Evolutionary conservation across 2,113 vertebrate species (phyloP).

Genomic region (Dipodomys merriami): DNA sequence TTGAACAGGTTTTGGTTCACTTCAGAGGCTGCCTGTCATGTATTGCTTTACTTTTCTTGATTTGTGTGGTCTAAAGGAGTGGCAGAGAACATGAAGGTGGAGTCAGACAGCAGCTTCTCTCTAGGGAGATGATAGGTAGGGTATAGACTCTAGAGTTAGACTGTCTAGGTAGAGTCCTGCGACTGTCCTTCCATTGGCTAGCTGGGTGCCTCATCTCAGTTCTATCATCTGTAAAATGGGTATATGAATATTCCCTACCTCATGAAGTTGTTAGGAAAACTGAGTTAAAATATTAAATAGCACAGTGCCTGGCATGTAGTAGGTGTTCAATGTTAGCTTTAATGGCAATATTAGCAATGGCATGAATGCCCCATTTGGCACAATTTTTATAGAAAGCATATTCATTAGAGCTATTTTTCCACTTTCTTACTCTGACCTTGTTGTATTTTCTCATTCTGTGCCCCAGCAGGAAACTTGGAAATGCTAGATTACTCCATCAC

Average conservation of each 20-base stretch:
- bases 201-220: constrained; percentile 6
- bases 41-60: neutral
- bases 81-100: constrained; percentile 13
- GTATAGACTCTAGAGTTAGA: neutral
- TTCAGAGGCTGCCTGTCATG: constrained; percentile 17
- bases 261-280: neutral
- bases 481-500: neutral
- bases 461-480: constrained; percentile 53
- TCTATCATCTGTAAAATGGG: constrained; percentile 46
- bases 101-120: constrained; percentile 16
- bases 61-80: neutral
- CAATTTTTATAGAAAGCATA: constrained; percentile 40
- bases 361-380: constrained; percentile 2
- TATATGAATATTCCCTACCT: constrained; percentile 5
- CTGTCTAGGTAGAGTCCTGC: neutral
- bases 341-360: constrained; percentile 34
- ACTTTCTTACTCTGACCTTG: neutral
- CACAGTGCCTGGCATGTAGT: neutral
- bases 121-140: neutral
- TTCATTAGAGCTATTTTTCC: neutral
- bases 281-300: constrained; percentile 8
- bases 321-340: constrained; percentile 20
- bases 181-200: neutral
- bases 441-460: constrained; percentile 21
- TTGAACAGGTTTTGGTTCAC: neutral